Evolutionary conservation across 2,113 vertebrate species (phyloP).

Genomic region (Trochalopteron elliotii): DNA sequence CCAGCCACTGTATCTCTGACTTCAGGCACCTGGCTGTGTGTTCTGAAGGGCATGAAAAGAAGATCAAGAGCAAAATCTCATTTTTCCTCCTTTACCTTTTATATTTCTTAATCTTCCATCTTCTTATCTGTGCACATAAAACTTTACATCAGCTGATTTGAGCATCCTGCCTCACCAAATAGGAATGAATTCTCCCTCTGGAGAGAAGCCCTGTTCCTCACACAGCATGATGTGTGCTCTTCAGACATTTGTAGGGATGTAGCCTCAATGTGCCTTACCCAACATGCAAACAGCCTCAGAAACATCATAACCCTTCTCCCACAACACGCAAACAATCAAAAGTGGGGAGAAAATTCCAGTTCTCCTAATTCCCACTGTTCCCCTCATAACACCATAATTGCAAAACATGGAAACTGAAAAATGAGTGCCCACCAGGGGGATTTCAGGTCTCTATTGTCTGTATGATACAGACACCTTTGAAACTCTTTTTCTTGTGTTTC

Average conservation of each 20-base stretch:
- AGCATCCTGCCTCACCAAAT: background rate
- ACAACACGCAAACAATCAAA: background rate
- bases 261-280: background rate
- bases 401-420: background rate
- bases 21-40: background rate
- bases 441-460: background rate
- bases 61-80: background rate
- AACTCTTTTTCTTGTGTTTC: background rate
- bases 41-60: background rate
- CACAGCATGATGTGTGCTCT: no score
- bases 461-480: rapidly evolving
- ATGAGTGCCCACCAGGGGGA: background rate
- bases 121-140: background rate
- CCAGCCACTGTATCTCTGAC: background rate
- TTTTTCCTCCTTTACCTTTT: background rate
- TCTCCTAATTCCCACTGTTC: background rate
- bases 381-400: background rate
- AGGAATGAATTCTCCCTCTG: background rate
- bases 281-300: background rate
- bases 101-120: background rate
- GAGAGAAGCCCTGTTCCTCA: background rate
- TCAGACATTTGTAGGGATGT: no score
- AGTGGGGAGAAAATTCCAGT: no score
- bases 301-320: background rate
- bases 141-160: background rate